Evolutionary conservation across 2,888 invertebrate species (phyloP).

Genomic region (Cyclophora punctaria): DNA sequence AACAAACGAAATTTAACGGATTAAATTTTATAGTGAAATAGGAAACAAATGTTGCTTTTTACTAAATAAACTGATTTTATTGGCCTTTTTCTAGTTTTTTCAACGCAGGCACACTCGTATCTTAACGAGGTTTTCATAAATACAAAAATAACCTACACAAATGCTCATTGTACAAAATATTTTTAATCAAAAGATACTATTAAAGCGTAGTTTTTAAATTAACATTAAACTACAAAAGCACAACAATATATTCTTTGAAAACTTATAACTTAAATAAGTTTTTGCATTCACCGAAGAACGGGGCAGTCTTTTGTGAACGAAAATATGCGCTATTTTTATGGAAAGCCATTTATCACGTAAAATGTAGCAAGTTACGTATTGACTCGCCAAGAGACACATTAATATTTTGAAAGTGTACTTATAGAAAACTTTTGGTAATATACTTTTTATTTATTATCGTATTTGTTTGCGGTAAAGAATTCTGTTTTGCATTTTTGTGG

Average conservation of each 20-base stretch:
- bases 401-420: background rate
- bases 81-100: background rate
- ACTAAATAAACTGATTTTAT: background rate
- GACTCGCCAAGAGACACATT: no score
- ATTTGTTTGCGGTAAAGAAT: no score
- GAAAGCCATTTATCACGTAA: no score
- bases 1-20: background rate
- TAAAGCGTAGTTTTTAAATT: no score
- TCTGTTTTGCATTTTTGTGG: no score
- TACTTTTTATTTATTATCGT: no score
- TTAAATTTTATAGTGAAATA: background rate
- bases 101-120: no score
- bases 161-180: background rate
- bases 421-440: background rate
- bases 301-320: background rate
- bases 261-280: no score
- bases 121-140: background rate
- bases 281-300: no score
- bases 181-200: background rate
- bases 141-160: background rate
- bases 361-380: no score
- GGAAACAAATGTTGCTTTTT: background rate
- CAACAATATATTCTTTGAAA: no score
- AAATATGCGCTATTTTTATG: background rate
- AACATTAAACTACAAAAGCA: no score